Base-by-base conservation (phyloP, 1,140 invertebrate species). In the Coelopa frigida region DNA sequence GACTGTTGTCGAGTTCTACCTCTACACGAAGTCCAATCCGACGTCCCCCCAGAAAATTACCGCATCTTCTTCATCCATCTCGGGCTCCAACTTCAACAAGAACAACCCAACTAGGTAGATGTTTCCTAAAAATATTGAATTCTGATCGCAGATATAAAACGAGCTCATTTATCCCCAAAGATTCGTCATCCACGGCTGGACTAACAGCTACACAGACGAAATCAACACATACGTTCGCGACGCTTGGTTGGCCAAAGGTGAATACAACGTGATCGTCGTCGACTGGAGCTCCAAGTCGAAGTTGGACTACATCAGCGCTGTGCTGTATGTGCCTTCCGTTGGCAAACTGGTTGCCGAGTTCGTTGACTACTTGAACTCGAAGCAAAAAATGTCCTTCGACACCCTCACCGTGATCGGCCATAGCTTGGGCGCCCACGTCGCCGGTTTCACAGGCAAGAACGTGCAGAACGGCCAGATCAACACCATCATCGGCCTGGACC, bases 271-370 rank as follows among this genome's bases (percentile, higher is more conserved):
- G 18, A 77, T 85, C 48, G 62, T 74, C 15, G 71, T 85, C 0
- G 79, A 85, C 50, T 85, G 83, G 83, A 61, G 75, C 5, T 76
- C 79, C 5, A 63, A 60, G 31, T 52, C 51, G 5, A 68, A 70
- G 23, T 57, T 73, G 5, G 75, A 75, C 37, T 75, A 77, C 15
- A 53, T 71, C 12, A 66, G 72, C 18, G 74, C 78, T 0, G 52
- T 56, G 2, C 21, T 53, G 27, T 53, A 60, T 43, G 68, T 73
- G 0, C n/a, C 40, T 10, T 45, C 36, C 8, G 57, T 70, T 18
- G 67, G 63, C 36, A 55, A 54, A 36, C 52, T 64, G 31, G 61
- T 74, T 1, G 59, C 60, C 18, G 15, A 12, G 7, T 54, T 74
- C 55, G 53, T 70, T 31, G 59, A 73, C 46, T 72, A 61, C 49